Base-by-base conservation (phyloP, 1,140 invertebrate species). In the Brachionus paranguensis region DNA sequence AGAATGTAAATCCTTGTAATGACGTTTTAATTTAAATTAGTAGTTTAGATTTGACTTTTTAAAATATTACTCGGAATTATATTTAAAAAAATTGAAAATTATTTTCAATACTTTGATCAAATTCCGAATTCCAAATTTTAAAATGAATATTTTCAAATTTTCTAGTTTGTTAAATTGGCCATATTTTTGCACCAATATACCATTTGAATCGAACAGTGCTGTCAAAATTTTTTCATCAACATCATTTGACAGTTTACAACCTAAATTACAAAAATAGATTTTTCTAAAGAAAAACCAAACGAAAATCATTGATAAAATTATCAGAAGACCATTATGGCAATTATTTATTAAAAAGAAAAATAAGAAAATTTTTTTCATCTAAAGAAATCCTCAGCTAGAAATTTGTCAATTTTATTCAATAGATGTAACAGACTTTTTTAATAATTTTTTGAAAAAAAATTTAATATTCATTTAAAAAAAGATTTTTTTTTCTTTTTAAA, bases 171-270 rank as follows among this genome's bases (percentile, higher is more conserved):
- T 76, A 27, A 76, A 76, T 50, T 76, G 72, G 27, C 72, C 72
- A 76, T 76, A 76, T 50, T 76, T 76, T 76, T 76, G 72, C 5
- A 76, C 45, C 10, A 76, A 1, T 14, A 76, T 76, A 4, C 72
- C 72, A 76, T 50, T 76, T 53, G 72, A 76, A 20, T 76, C 45
- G 20, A 76, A 76, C 24, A 76, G 50, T 1, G 72, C 72, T 29
- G 72, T 76, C 47, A 76, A 50, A 47, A 76, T 76, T 10, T 76
- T 76, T 5, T 76, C 72, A 17, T 76, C 72, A 3, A 76, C 33
- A 50, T 76, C 72, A 29, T 76, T 76, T n/a, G 72, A 76, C 33
- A 76, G 20, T 50, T 76, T 76, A 11, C 72, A 76, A 12, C 72
- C 72, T 76, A 29, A 7, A 47, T 8, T n/a, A 74, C 4, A 74